A percentile compares a stretch with the other conserved stretches of the same genome.
Conservation (phyloP, 2,888 invertebrate genomes). For the Myopa tessellatipennis region DNA sequence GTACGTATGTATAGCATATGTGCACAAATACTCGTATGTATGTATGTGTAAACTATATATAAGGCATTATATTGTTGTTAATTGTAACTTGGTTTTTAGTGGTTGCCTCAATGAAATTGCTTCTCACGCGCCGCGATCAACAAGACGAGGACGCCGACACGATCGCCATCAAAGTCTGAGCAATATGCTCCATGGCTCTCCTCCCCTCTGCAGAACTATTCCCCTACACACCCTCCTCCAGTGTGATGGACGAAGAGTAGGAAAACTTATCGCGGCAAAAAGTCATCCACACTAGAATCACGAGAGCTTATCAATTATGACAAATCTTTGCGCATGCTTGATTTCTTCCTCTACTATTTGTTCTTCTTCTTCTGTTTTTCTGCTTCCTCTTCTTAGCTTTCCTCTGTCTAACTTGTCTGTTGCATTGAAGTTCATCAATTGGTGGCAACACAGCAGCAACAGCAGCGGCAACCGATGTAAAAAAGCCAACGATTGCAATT, state of each 20-base stretch:
- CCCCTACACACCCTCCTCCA: neutral
- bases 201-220: neutral
- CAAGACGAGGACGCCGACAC: neutral
- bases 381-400: neutral
- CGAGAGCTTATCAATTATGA: slow-evolving; percentile 66
- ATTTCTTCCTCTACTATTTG: slow-evolving; percentile 30
- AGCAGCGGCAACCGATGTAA: no score
- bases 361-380: neutral
- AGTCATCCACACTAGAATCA: neutral
- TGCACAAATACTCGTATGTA: neutral
- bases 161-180: slow-evolving; percentile 31
- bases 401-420: neutral
- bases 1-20: neutral
- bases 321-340: slow-evolving; percentile 68
- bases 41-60: neutral
- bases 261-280: neutral
- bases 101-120: slow-evolving; percentile 26
- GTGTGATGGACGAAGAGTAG: neutral
- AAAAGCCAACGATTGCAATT: neutral
- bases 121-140: slow-evolving; percentile 36
- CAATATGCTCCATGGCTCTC: neutral
- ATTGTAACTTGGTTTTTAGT: neutral
- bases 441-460: slow-evolving; percentile 12
- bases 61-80: neutral
- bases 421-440: slow-evolving; percentile 32